phyloP scores from a whole-genome alignment of 1,140 invertebrate species.

The Cyrtorhinus lividipennis region DNA sequence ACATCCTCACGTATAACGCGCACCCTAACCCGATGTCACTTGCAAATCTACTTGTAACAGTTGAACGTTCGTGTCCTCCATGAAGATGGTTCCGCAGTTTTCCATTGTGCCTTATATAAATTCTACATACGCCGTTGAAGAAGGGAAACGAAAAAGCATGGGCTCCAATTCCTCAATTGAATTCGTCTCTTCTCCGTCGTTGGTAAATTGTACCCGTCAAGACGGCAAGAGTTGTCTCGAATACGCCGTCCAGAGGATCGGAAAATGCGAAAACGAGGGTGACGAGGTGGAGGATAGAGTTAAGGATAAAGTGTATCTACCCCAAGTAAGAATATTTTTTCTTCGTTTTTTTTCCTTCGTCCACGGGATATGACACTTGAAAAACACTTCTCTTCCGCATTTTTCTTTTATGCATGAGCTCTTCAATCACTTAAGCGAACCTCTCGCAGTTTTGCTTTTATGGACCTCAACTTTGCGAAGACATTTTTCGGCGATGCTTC shows the following conservation, averaged over 20 bases:
- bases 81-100: not conserved
- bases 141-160: not conserved
- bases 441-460: too few relatives aligned
- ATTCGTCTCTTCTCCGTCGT: not conserved
- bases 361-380: not conserved
- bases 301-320: not conserved
- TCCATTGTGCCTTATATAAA: not conserved
- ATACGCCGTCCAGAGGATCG: not conserved
- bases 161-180: constrained; percentile 5
- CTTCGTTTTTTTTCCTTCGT: not conserved
- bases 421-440: not conserved
- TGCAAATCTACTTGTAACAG: not conserved
- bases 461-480: too few relatives aligned
- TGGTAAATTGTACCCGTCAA: not conserved
- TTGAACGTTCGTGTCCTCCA: not conserved
- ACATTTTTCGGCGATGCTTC: too few relatives aligned
- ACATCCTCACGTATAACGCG: not conserved
- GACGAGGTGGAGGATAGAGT: not conserved
- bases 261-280: too few relatives aligned
- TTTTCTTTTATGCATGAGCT: not conserved
- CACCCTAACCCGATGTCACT: not conserved
- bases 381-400: not conserved
- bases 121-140: not conserved
- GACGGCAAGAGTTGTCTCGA: not conserved
- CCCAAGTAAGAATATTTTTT: too few relatives aligned